Percentiles rank a stretch among this genome's conserved stretches.
Conservation (phyloP, 2,888 invertebrate species). For the Spodoptera exigua region DNA sequence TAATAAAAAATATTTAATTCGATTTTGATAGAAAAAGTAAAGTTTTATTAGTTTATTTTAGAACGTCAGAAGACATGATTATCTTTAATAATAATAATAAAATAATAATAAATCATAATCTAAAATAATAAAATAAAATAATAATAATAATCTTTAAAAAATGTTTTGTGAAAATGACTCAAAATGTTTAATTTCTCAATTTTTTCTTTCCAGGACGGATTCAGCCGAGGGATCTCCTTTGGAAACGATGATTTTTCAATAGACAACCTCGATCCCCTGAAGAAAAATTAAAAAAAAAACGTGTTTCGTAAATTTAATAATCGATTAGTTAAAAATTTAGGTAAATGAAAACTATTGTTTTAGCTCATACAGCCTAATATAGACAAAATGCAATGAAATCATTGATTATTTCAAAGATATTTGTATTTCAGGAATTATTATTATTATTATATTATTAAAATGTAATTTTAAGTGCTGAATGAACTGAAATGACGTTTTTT, state of each 20-base stretch:
- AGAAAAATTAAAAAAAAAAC: conserved; percentile 90
- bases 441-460: conserved; percentile 54
- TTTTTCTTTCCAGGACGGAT: conserved; percentile 93
- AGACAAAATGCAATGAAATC: conserved; percentile 72
- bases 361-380: conserved; percentile 73
- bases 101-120: too few relatives aligned
- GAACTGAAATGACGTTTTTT: conserved; percentile 69
- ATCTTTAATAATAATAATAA: too few relatives aligned
- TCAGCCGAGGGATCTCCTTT: conserved; percentile 95
- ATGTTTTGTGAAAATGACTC: background rate
- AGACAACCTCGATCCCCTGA: conserved; percentile 97
- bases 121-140: too few relatives aligned
- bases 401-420: conserved; percentile 51
- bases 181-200: conserved; percentile 2
- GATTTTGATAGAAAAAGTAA: too few relatives aligned
- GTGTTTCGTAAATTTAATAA: conserved; percentile 57
- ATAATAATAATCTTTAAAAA: too few relatives aligned
- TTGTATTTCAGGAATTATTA: conserved; percentile 54
- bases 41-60: too few relatives aligned
- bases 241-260: conserved; percentile 98
- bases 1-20: too few relatives aligned
- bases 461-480: conserved; percentile 73
- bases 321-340: conserved; percentile 68
- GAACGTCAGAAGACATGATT: too few relatives aligned
- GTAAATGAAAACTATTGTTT: conserved; percentile 68